phyloP scores from a whole-genome alignment of 2,797 vertebrate genomes.

The Hippocampus kuda region DNA sequence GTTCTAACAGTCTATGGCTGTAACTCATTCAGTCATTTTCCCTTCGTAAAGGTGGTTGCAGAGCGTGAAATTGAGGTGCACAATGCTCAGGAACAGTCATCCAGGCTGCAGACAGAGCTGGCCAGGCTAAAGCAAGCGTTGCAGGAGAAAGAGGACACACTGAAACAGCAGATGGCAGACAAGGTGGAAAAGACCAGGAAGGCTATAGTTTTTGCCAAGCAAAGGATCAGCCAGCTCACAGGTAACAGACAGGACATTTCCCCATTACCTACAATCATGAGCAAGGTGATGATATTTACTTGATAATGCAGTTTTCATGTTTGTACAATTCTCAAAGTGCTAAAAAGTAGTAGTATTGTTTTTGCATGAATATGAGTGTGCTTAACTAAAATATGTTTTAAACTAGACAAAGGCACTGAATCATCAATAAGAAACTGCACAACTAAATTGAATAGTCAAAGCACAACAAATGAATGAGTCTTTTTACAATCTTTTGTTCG shows the following conservation, averaged over 20 bases:
- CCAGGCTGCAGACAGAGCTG: constrained; percentile 77
- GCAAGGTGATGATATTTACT: not conserved
- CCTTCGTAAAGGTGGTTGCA: constrained; percentile 60
- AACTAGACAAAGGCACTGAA: not conserved
- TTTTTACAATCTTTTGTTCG: not conserved
- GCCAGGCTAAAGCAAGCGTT: constrained; percentile 79
- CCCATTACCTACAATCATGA: not conserved
- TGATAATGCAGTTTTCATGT: not conserved
- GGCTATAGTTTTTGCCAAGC: constrained; percentile 79
- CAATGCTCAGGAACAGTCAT: constrained; percentile 75
- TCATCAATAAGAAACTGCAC: not conserved
- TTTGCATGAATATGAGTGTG: not conserved
- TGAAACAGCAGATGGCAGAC: constrained; percentile 83
- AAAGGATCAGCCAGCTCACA: constrained; percentile 82
- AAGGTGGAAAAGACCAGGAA: constrained; percentile 96
- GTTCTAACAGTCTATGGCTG: not conserved
- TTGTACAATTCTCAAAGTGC: not conserved
- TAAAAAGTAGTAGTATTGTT: not conserved
- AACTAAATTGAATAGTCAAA: not conserved
- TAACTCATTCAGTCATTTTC: not conserved
- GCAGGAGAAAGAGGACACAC: constrained; percentile 85
- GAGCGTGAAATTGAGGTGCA: constrained; percentile 81
- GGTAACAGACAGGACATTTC: constrained; percentile 54
- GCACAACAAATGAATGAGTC: not conserved
- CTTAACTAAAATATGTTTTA: not conserved